Base-by-base conservation (phyloP, 1,140 invertebrate species). In the Drosophila repleta region DNA sequence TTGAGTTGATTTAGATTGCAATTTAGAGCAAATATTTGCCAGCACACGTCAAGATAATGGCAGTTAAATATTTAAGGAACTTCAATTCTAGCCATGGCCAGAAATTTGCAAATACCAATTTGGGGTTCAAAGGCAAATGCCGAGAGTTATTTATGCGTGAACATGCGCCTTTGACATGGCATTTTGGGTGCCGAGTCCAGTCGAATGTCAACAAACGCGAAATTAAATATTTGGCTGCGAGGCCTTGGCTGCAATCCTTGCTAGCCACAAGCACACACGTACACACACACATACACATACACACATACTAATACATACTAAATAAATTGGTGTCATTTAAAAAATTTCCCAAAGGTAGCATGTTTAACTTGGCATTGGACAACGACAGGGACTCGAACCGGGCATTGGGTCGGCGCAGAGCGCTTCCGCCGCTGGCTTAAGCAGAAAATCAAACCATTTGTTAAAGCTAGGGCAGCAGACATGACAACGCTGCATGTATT, bases 311-410 rank as follows among this genome's bases (percentile, higher is more conserved):
- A 3, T 6, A 3, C n/a, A 41, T 15, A n/a, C 82, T 82, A 88
- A 87, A 87, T 87, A 87, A 87, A 87, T 87, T 88, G 83, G 64
- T 88, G 79, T 82, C 83, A 87, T 88, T 87, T 87, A 53, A 80
- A 81, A 79, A 87, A 87, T 87, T 82, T 87, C 83, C 82, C 82
- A 80, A 87, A 87, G 82, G 82, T 87, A 79, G 79, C 66, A 69
- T 76, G 76, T 83, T 83, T 75, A 82, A 77, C 53, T 66, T 68
- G 65, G 51, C 49, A 52, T 43, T 17, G 46, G 55, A 17, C 18
- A 46, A 29, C 55, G 63, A 56, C 24, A 35, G 26, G 46, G 58
- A 48, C 21, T 48, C 26, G 26, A 26, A 32, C 18, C 46, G 45
- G 56, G 21, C 15, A 57, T 32, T 43, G 39, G 51, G 49, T 17